A percentile compares a stretch with the other conserved stretches of the same genome.
These are phyloP conservation scores for Sebastes matsubarae DNA, from an alignment of 2,797 vertebrate species.

Conservation along the genomic window DNA sequence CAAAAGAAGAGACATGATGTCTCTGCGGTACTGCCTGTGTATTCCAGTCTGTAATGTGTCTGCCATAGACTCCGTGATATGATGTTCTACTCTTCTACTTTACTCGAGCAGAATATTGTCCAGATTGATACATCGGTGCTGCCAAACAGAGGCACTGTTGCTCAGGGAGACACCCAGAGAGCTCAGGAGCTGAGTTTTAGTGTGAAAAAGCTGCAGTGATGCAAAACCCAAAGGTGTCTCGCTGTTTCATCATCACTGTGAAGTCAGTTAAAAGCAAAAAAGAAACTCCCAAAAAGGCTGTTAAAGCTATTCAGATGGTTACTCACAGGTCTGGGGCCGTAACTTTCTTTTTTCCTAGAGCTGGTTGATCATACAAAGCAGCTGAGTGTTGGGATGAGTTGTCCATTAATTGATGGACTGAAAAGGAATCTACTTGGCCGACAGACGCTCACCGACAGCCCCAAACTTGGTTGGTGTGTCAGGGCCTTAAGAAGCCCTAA, in stretches of 20 bases:
- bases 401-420: not conserved
- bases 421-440: no score
- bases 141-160: constrained; percentile 78
- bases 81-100: not conserved
- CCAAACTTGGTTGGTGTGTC: no score
- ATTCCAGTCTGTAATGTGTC: not conserved
- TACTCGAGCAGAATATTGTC: not conserved
- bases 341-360: not conserved
- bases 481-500: no score
- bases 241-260: constrained; percentile 45
- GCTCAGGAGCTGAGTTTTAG: constrained; percentile 1
- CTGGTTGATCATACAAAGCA: not conserved
- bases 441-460: no score
- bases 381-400: not conserved
- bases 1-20: not conserved
- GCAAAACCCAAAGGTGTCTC: constrained; percentile 48
- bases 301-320: not conserved
- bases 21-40: not conserved
- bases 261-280: constrained; percentile 21
- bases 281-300: not conserved
- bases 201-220: constrained; percentile 25
- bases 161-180: constrained; percentile 46
- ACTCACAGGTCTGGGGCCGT: not conserved
- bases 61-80: not conserved
- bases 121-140: constrained; percentile 27